A percentile compares a stretch with the other conserved stretches of the same genome.
These are phyloP conservation scores for Holothuria scabra DNA, from an alignment of 53 echinoderm and acorn worm genomes.

Conservation along the genomic window DNA sequence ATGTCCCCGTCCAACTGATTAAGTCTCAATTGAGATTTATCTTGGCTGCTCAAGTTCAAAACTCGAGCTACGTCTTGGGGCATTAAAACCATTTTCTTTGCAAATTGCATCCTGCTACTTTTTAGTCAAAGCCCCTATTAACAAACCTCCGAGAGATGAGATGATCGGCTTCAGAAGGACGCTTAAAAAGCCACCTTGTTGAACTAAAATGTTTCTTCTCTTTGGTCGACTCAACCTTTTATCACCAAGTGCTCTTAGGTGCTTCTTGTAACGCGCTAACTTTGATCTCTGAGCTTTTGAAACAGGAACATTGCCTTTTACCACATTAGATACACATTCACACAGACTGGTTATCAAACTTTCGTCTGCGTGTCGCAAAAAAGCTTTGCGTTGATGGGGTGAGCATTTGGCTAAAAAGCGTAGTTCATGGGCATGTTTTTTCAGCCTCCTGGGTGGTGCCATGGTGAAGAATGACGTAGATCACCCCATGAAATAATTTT, in stretches of 20 bases:
- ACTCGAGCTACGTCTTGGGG: constrained; percentile 57
- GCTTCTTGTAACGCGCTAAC: constrained; percentile 20
- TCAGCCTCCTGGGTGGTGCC: too few species aligned
- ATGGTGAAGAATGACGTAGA: too few species aligned
- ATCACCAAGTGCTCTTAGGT: constrained; percentile 7
- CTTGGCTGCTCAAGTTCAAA: constrained; percentile 36
- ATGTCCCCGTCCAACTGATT: constrained; percentile 18
- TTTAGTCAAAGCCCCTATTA: constrained; percentile 8
- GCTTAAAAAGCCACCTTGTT: constrained; percentile 62
- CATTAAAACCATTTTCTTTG: constrained; percentile 79
- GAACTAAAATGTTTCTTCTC: constrained; percentile 52
- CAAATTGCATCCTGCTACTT: constrained; percentile 54
- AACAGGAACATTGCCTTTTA: constrained; percentile 54
- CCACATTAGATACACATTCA: constrained; percentile 69
- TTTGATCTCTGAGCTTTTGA: constrained; percentile 45
- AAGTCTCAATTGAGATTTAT: neutral
- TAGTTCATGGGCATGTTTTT: constrained; percentile 69
- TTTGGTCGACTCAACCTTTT: constrained; percentile 31
- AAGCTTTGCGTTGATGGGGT: constrained; percentile 39
- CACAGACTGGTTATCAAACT: constrained; percentile 51
- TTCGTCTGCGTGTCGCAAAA: constrained; percentile 43
- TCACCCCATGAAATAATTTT: too few species aligned
- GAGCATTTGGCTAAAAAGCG: constrained; percentile 57
- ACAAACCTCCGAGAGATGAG: constrained; percentile 18
- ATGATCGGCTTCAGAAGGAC: constrained; percentile 48